Conservation (phyloP, 2,113 vertebrate species). For the Rhinolophus sinicus region DNA sequence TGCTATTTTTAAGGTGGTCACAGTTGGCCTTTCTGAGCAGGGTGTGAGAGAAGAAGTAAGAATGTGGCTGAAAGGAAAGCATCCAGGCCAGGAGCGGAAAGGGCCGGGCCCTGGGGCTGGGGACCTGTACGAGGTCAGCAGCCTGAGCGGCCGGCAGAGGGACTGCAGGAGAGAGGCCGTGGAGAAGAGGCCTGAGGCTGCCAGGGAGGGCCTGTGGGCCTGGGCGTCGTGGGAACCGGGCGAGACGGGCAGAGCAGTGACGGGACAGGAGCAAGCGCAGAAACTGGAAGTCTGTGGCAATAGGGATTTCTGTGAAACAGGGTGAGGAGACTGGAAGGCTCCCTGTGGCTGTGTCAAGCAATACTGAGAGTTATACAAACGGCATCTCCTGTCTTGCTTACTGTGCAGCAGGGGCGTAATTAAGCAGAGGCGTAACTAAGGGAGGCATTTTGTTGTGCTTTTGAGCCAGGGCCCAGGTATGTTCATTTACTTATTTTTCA, state of each 20-base stretch:
- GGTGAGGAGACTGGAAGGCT: background rate
- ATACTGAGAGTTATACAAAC: accelerated
- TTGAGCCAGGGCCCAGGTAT: background rate
- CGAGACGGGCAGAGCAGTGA: accelerated
- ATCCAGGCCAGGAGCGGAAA: background rate
- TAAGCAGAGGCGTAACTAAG: background rate
- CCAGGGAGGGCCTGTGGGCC: background rate
- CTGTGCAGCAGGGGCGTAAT: accelerated
- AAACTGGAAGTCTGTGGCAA: background rate
- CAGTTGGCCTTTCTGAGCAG: background rate
- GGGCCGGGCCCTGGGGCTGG: background rate
- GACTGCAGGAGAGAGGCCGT: accelerated
- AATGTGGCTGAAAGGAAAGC: background rate
- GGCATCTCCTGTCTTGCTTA: accelerated
- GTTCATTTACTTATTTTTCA: background rate
- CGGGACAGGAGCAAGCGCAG: background rate
- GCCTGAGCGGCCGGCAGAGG: background rate
- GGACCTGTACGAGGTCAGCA: background rate
- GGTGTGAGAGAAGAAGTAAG: background rate
- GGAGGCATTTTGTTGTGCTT: background rate
- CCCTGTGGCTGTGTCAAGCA: background rate
- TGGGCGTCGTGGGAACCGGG: accelerated
- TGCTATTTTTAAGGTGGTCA: too few relatives aligned
- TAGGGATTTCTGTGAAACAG: accelerated
- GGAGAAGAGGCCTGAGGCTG: background rate